Percentiles rank a stretch among this genome's conserved stretches.
Conservation (phyloP, 2,888 invertebrate species). For the Seira sanloemensis region DNA sequence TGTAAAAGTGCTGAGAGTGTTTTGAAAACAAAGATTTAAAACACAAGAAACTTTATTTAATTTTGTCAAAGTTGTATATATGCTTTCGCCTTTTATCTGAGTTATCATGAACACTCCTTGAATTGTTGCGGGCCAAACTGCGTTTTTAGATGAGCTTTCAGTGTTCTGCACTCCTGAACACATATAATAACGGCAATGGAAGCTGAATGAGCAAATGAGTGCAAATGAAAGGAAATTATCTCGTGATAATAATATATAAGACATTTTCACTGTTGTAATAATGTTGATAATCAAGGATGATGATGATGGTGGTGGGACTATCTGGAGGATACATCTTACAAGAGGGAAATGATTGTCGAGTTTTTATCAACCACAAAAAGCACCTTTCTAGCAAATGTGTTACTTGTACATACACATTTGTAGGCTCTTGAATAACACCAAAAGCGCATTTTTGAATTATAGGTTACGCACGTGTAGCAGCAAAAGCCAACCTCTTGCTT, state of each 20-base stretch:
- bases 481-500: too few species aligned
- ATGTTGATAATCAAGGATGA: background rate
- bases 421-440: background rate
- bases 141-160: too few species aligned
- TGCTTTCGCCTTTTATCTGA: background rate
- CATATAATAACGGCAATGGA: slow-evolving; percentile 27
- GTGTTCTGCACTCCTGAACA: slow-evolving; percentile 34
- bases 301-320: slow-evolving; percentile 29
- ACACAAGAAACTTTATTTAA: background rate
- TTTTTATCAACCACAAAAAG: background rate
- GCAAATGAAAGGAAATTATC: background rate
- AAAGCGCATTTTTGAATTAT: slow-evolving; percentile 21
- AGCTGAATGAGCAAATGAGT: background rate
- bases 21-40: background rate
- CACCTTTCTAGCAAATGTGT: background rate
- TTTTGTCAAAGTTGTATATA: background rate
- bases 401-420: too few species aligned
- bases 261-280: too few species aligned
- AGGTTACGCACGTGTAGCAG: slow-evolving; percentile 53
- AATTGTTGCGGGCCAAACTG: background rate
- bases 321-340: slow-evolving; percentile 33
- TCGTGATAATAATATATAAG: too few species aligned
- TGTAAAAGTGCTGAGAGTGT: background rate
- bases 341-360: slow-evolving; percentile 36
- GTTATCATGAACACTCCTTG: background rate